Base-by-base conservation (phyloP, 2,888 invertebrate species). In the Nowickia ferox region DNA sequence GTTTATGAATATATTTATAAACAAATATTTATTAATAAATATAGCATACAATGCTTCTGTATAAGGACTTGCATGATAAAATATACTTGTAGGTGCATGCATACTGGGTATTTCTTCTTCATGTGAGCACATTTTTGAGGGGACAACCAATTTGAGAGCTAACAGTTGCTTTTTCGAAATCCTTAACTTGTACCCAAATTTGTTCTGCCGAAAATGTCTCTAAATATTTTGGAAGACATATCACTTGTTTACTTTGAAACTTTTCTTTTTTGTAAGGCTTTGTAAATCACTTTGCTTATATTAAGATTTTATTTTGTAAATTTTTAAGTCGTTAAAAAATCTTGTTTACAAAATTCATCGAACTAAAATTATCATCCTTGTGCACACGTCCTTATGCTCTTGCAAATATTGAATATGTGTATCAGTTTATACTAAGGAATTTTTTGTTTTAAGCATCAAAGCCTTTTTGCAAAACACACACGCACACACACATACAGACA, bases 11-110 rank as follows among this genome's bases (percentile, higher is more conserved):
- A 17, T 40, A 42, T 19, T 63, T 11, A 44, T 63, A 5, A 19
- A 11, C 13, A 63, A 63, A 63, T 63, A 42, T 63, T 63, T 63
- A 42, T 63, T 63, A 63, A 42, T 42, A 44, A 63, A 63, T n/a
- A 63, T 44, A 63, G 17, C 38, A 51, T 48, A 51, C 3, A 30
- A 30, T 30, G 30, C 9, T 66, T 30, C 51, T n/a, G 17, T 30
- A 11, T 38, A 66, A 46, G 22, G 2, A 44, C 22, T 13, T 48
- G 51, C 51, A 66, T 44, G 19, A 42, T 42, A 19, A 17, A 42
- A 22, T 44, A 19, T 17, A 38, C 48, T n/a, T 51, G 0, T 38
- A 30, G 10, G 11, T 66, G n/a, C 48, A 30, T 51, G 1, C 17
- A n/a, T 17, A 51, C 30, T 30, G 30, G 30, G 6, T 30, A 30